Evolutionary conservation across 2,113 vertebrate genomes (phyloP).

Genomic region (Tragelaphus buxtoni): DNA sequence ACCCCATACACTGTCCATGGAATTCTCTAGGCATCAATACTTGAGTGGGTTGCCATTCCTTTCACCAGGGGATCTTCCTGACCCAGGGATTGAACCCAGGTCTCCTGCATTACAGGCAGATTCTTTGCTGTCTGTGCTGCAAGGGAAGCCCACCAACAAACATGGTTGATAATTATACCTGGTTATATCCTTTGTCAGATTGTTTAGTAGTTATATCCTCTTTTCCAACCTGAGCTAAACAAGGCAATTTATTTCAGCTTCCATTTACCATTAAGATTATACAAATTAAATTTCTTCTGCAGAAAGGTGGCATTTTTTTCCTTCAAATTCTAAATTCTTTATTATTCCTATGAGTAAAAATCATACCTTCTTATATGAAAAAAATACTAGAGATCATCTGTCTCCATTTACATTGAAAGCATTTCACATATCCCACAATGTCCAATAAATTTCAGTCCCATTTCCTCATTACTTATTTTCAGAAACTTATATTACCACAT

Average conservation of each 20-base stretch:
- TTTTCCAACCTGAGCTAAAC: neutral
- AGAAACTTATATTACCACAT: neutral
- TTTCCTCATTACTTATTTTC: neutral
- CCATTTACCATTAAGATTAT: neutral
- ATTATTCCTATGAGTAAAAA: neutral
- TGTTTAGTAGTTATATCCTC: neutral
- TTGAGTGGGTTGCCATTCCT: neutral
- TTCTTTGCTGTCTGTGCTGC: neutral
- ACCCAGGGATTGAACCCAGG: neutral
- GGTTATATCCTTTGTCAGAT: neutral
- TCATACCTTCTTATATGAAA: neutral
- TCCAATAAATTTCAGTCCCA: neutral
- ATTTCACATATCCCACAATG: neutral
- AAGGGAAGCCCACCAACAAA: neutral
- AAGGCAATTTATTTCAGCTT: neutral
- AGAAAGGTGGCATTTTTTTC: neutral
- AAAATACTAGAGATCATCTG: neutral
- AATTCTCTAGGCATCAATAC: neutral
- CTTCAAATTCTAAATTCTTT: neutral
- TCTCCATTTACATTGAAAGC: neutral
- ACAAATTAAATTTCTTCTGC: neutral
- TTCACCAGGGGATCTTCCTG: neutral
- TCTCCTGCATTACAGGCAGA: neutral
- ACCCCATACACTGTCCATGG: neutral
- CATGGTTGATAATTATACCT: neutral